Evolutionary conservation across 2,797 vertebrate genomes (phyloP).

Genomic region (Microhierax caerulescens): DNA sequence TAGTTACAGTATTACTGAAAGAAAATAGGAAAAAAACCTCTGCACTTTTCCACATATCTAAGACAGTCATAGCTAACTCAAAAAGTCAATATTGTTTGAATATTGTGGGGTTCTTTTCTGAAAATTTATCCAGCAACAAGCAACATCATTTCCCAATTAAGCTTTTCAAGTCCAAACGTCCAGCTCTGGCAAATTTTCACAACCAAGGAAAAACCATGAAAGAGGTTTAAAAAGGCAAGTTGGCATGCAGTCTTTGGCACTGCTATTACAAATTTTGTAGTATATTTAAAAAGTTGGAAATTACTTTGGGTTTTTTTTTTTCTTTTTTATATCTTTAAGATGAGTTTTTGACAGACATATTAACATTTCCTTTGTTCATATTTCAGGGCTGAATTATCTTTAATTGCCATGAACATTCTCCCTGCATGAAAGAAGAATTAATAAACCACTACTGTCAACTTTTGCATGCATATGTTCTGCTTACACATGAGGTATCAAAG

Average conservation of each 20-base stretch:
- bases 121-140: background rate
- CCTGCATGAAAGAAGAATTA: slow-evolving; percentile 36
- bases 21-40: background rate
- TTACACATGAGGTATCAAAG: slow-evolving; percentile 25
- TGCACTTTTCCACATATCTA: background rate
- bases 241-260: background rate
- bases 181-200: background rate
- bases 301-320: background rate
- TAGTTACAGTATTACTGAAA: background rate
- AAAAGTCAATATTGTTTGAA: background rate
- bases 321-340: slow-evolving; percentile 17
- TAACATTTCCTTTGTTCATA: slow-evolving; percentile 61
- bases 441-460: slow-evolving; percentile 34
- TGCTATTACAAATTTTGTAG: background rate
- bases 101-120: background rate
- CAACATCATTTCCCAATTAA: background rate
- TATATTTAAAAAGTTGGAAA: slow-evolving; percentile 6
- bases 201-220: background rate
- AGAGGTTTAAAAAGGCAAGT: background rate
- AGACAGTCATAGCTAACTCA: background rate
- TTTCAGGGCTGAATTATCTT: slow-evolving; percentile 53
- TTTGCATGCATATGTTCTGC: slow-evolving; percentile 13
- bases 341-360: slow-evolving; percentile 56
- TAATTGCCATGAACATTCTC: slow-evolving; percentile 48
- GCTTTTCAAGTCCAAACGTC: background rate